Conservation (phyloP, 2,113 vertebrate genomes). For the Megaceryle maxima region DNA sequence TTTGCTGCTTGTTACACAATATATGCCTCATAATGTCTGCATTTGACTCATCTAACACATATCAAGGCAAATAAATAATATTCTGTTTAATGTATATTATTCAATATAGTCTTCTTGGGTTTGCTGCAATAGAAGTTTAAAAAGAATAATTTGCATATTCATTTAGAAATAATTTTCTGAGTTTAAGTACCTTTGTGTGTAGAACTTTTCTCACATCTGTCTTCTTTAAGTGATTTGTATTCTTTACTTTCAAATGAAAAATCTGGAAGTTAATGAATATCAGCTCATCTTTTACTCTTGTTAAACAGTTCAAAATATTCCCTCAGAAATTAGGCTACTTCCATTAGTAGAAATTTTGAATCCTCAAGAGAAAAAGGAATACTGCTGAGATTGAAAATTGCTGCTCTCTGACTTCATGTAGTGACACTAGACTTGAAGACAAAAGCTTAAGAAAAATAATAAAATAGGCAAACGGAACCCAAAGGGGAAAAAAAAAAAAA, state of each 20-base stretch:
- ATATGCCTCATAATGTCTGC: not conserved
- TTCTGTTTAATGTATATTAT: not conserved
- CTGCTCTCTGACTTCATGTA: constrained; percentile 10
- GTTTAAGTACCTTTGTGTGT: not conserved
- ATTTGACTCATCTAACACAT: not conserved
- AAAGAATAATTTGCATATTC: not conserved
- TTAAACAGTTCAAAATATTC: constrained; percentile 63
- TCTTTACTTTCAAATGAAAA: constrained; percentile 19
- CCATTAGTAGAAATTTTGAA: constrained; percentile 37
- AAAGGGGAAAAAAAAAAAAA: not conserved
- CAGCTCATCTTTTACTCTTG: not conserved
- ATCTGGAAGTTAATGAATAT: constrained; percentile 38
- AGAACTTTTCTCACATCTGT: not conserved
- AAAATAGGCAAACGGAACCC: not conserved
- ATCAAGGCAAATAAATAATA: not conserved
- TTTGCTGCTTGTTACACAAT: not conserved
- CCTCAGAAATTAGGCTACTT: constrained; percentile 36
- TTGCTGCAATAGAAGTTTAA: not conserved
- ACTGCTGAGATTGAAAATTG: not conserved
- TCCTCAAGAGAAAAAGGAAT: constrained; percentile 8
- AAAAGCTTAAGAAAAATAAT: constrained; percentile 4
- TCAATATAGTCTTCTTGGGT: not conserved
- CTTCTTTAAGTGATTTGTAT: constrained; percentile 37
- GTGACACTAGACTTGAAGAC: not conserved
- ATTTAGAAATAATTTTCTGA: constrained; percentile 28